phyloP scores from a whole-genome alignment of 2,113 vertebrate genomes.

The Narcine bancroftii region DNA sequence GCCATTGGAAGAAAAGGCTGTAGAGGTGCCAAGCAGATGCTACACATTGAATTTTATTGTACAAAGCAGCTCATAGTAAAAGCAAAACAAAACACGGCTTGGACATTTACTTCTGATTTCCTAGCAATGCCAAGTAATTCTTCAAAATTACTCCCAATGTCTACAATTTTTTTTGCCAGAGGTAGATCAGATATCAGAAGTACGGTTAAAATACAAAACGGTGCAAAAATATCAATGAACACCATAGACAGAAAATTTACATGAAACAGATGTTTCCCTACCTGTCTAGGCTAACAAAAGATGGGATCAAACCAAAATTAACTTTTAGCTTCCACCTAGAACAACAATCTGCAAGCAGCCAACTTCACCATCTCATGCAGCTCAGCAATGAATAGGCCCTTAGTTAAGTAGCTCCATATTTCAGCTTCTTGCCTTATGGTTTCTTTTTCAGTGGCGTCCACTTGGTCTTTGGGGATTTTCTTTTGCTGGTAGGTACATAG shows the following conservation, averaged over 20 bases:
- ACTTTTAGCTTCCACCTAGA: background rate
- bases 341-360: background rate
- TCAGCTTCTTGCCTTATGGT: background rate
- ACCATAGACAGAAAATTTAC: background rate
- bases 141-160: background rate
- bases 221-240: background rate
- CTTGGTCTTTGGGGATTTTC: background rate
- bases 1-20: background rate
- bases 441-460: background rate
- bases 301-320: background rate
- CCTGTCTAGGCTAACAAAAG: background rate
- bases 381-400: background rate
- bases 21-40: background rate
- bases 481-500: background rate
- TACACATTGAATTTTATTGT: constrained; percentile 8
- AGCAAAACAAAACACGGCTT: background rate
- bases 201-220: background rate
- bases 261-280: background rate
- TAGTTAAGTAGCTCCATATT: background rate
- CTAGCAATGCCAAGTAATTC: background rate
- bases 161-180: background rate
- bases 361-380: background rate
- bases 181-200: constrained; percentile 1
- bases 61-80: background rate
- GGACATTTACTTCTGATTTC: background rate